Conservation (phyloP, 1,140 invertebrate species). For the Philopotamus ludificatus region DNA sequence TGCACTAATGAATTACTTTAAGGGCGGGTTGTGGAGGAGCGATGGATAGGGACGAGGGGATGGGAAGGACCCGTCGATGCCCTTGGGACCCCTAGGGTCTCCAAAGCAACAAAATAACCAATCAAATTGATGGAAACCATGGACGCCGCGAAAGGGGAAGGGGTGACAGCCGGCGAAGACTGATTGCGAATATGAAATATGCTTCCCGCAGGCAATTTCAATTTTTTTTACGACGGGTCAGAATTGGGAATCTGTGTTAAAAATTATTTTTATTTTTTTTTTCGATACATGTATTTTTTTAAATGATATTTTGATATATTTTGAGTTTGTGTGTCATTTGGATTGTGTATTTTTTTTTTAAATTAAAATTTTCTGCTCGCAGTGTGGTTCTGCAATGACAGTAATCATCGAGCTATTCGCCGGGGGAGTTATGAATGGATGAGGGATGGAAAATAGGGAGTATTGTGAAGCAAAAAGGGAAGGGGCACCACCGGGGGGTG, state of each 20-base stretch:
- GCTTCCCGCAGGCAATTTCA: constrained; percentile 30
- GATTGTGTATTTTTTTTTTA: background rate
- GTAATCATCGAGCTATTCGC: constrained; percentile 25
- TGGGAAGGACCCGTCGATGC: background rate
- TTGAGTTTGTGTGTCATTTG: background rate
- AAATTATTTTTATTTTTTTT: background rate
- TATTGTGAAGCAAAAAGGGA: background rate
- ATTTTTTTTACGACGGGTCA: constrained; percentile 14
- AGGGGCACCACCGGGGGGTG: background rate
- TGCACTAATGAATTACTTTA: constrained; percentile 39
- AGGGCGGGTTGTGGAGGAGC: background rate
- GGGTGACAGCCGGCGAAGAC: background rate
- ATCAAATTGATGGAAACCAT: constrained; percentile 38
- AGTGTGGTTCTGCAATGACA: constrained; percentile 17
- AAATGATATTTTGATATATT: background rate
- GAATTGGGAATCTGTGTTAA: background rate
- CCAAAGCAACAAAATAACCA: constrained; percentile 38
- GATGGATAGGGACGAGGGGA: background rate
- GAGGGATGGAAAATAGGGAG: constrained; percentile 1
- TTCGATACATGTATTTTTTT: too few species aligned
- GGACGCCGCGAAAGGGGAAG: background rate
- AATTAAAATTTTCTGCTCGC: too few species aligned
- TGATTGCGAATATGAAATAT: constrained; percentile 29
- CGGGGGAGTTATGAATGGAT: constrained; percentile 17
- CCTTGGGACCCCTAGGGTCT: constrained; percentile 4